These are phyloP conservation scores for Corticium candelabrum DNA, from an alignment of 37 sponge, comb jelly and placozoan species.

Conservation along the genomic window DNA sequence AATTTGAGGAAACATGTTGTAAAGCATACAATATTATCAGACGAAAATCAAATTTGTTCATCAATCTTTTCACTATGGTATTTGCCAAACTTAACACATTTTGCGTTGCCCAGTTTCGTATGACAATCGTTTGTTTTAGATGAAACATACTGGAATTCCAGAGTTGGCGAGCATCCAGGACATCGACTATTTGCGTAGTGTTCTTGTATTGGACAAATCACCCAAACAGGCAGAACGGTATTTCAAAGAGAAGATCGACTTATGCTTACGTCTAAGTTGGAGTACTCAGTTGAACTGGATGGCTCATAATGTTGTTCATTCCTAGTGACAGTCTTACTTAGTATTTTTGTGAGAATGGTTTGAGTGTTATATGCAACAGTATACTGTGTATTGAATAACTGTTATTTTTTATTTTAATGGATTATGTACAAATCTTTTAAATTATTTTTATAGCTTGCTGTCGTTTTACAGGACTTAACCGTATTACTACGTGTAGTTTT, in stretches of 20 bases:
- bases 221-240: slow-evolving; percentile 54
- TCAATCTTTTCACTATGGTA: slow-evolving; percentile 80
- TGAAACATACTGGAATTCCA: slow-evolving; percentile 76
- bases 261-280: slow-evolving; percentile 60
- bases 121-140: slow-evolving; percentile 20
- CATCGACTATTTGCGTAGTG: slow-evolving; percentile 31
- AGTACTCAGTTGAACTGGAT: slow-evolving; percentile 67
- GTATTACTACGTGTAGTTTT: too few relatives aligned
- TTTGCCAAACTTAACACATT: background rate
- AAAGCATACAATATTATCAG: slow-evolving; percentile 69
- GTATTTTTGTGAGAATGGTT: too few relatives aligned
- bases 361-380: too few relatives aligned
- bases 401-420: too few relatives aligned
- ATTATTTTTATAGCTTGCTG: too few relatives aligned
- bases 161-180: slow-evolving; percentile 69
- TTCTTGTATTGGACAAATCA: slow-evolving; percentile 30
- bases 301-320: slow-evolving; percentile 37
- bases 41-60: slow-evolving; percentile 56
- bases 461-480: too few relatives aligned
- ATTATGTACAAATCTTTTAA: too few relatives aligned
- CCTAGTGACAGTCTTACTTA: background rate
- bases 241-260: slow-evolving; percentile 33
- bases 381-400: too few relatives aligned
- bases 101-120: background rate
- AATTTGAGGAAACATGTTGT: slow-evolving; percentile 62